Evolutionary conservation across 2,888 invertebrate genomes (phyloP), one percentile per base, ranked within the genome.

Genomic region (Agonum fuliginosum): DNA sequence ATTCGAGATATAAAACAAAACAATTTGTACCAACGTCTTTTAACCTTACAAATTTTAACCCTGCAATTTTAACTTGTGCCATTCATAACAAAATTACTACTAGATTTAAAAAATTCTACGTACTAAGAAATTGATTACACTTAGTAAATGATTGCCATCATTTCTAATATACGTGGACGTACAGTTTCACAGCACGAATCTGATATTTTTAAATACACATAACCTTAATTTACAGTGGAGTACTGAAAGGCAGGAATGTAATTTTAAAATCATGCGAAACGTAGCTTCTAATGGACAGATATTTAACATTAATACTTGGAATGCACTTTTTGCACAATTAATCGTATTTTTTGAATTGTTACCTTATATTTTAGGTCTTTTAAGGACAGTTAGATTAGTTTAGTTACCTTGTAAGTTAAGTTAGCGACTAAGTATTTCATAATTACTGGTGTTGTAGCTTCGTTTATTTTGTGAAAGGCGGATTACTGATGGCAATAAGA

Each of bases 11-110:
- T 17, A 4, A 65, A 19, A 1, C 4, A 65, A 58, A 58, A 2
- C 10, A 65, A 65, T 65, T 37, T 65, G 37, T 65, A 30, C 37
- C 65, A 2, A 4, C 37, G 17, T 10, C 37, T 34, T 14, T 27
- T 54, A 12, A 17, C 6, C 48, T 3, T 54, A 54, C 54, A 34
- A 34, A 19, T 65, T 65, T 62, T 14, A 75, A 43, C 62, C 65
- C 65, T 75, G 74, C 74, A 48, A 46, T 65, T 43, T 41, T 75
- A 75, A 75, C 74, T 75, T 75, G 74, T 75, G 74, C 74, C 74
- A 24, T 46, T 72, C 14, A 22, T 75, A 75, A 75, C 74, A 65
- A 73, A 67, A 70, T 27, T 54, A 54, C 10, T 20, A 54, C 4
- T 24, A 54, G 12, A 14, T 54, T 54, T 22, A 48, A 19, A 67